phyloP scores from a whole-genome alignment of 2,113 vertebrate genomes.

The Pardalotus punctatus region DNA sequence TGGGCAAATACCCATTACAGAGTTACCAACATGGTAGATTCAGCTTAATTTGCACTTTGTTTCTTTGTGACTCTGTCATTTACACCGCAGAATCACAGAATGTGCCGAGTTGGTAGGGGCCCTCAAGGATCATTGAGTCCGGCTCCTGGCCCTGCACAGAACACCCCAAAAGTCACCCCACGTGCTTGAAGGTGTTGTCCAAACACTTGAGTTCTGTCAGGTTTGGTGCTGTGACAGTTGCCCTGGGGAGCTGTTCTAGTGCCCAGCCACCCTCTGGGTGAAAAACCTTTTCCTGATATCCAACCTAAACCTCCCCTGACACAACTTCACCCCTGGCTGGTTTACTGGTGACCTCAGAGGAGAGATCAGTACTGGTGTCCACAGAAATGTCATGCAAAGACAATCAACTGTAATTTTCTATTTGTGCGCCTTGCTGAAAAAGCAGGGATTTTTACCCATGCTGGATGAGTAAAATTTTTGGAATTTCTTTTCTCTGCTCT shows the following conservation, averaged over 20 bases:
- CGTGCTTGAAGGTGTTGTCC: not conserved
- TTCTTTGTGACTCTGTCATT: not conserved
- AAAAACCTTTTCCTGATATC: not conserved
- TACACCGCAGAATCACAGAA: not conserved
- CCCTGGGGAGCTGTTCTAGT: not conserved
- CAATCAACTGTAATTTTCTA: not conserved
- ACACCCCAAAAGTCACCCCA: rapidly evolving
- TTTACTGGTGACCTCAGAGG: not conserved
- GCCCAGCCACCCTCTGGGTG: not conserved
- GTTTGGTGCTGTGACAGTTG: not conserved
- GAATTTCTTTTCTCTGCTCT: not conserved
- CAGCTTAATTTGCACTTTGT: not conserved
- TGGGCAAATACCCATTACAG: not conserved
- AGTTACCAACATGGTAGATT: not conserved
- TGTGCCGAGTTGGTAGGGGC: not conserved
- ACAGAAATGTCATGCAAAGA: not conserved
- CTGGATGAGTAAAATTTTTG: not conserved
- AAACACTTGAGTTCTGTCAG: not conserved
- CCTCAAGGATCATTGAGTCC: not conserved
- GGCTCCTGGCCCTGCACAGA: not conserved
- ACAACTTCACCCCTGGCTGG: not conserved
- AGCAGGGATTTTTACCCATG: not conserved
- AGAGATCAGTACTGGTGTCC: rapidly evolving
- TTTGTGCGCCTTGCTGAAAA: not conserved
- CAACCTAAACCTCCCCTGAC: not conserved